Evolutionary conservation across 2,113 vertebrate species (phyloP).

Genomic region (Phasianus colchicus): DNA sequence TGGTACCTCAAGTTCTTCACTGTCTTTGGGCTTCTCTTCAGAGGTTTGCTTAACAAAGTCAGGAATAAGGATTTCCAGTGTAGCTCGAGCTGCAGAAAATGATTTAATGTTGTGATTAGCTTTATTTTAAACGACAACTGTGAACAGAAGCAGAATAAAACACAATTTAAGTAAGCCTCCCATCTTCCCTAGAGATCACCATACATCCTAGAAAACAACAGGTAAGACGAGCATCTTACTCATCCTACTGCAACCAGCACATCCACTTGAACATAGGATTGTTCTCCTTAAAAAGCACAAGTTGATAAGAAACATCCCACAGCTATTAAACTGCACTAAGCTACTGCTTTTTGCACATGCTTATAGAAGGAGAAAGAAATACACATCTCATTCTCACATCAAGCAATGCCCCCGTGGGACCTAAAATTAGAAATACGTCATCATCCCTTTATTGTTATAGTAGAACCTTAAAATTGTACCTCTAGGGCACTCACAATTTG

Average conservation of each 20-base stretch:
- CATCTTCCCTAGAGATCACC: not conserved
- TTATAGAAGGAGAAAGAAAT: not conserved
- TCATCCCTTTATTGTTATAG: not conserved
- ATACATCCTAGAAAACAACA: not conserved
- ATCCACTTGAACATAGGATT: not conserved
- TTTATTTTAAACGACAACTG: not conserved
- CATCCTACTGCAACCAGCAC: not conserved
- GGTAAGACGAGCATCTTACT: rapidly evolving
- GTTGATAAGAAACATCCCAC: not conserved
- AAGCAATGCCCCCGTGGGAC: not conserved
- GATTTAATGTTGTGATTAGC: not conserved
- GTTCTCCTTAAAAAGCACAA: not conserved
- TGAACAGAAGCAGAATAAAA: not conserved
- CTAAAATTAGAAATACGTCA: not conserved
- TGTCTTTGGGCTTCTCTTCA: constrained; percentile 96
- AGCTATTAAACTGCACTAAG: not conserved
- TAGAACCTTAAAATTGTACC: not conserved
- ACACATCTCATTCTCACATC: not conserved
- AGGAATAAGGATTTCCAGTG: constrained; percentile 99
- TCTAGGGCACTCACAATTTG: not conserved
- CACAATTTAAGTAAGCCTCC: not conserved
- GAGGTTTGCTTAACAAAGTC: constrained; percentile 99
- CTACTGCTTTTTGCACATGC: not conserved
- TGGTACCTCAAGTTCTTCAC: constrained; percentile 95
- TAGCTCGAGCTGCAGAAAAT: constrained; percentile 89